Conservation (phyloP, 2,797 vertebrate species). For the Smutsia gigantea region DNA sequence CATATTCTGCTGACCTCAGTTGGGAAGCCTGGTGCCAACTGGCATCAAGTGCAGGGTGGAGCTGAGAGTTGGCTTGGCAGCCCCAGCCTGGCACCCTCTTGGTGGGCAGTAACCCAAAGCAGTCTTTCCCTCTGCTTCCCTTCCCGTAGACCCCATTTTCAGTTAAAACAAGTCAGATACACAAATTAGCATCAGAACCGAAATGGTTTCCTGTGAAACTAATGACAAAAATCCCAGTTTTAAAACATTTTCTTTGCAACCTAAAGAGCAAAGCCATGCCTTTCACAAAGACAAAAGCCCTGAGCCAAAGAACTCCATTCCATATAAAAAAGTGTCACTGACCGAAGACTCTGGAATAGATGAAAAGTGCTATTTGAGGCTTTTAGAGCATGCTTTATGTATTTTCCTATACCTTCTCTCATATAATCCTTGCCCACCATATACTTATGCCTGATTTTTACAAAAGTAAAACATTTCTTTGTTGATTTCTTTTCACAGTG, state of each 20-base stretch:
- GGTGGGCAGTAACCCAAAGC: constrained; percentile 60
- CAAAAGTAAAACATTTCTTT: constrained; percentile 43
- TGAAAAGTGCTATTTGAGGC: constrained; percentile 35
- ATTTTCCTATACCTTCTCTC: constrained; percentile 44
- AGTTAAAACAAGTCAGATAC: constrained; percentile 70
- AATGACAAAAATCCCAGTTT: constrained; percentile 70
- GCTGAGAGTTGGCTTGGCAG: constrained; percentile 44
- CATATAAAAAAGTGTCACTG: constrained; percentile 40
- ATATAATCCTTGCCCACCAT: constrained; percentile 3
- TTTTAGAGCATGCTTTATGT: neutral
- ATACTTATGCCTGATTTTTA: constrained; percentile 24
- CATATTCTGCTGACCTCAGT: constrained; percentile 51
- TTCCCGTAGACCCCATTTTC: neutral
- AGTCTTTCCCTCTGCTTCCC: constrained; percentile 12
- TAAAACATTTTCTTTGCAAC: constrained; percentile 75
- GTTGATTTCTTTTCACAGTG: constrained; percentile 30
- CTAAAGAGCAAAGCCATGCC: constrained; percentile 61
- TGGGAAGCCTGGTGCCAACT: constrained; percentile 63
- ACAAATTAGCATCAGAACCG: constrained; percentile 75
- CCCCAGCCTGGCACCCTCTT: constrained; percentile 52
- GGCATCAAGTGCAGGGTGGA: constrained; percentile 51
- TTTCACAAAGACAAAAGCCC: constrained; percentile 67
- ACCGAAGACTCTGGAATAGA: constrained; percentile 40
- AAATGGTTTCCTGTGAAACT: constrained; percentile 76
- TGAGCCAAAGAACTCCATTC: constrained; percentile 43